A percentile compares a stretch with the other conserved stretches of the same genome.
Evolutionary conservation across 2,888 invertebrate genomes (phyloP).

Genomic region (Bursaphelenchus okinawaensis): DNA sequence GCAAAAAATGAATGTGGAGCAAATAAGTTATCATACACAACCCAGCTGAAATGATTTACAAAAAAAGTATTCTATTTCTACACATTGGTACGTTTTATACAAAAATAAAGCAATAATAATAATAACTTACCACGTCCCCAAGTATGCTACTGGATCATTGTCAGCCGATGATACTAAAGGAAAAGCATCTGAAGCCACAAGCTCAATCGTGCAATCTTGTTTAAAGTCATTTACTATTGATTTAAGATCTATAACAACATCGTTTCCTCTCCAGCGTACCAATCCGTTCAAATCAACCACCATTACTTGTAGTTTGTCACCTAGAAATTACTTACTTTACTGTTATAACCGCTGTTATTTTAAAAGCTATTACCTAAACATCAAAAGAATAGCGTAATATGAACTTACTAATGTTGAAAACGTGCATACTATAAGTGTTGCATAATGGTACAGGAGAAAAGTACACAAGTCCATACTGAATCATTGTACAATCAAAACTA

Average conservation of each 20-base stretch:
- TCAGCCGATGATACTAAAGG: background rate
- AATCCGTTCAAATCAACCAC: slow-evolving; percentile 25
- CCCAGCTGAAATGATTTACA: slow-evolving; percentile 29
- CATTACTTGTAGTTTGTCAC: slow-evolving; percentile 19
- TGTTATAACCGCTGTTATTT: background rate
- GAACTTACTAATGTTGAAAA: slow-evolving; percentile 19
- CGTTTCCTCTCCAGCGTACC: slow-evolving; percentile 12
- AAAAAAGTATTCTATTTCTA: too few species aligned
- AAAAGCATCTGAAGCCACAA: slow-evolving; percentile 22
- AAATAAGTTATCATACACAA: slow-evolving; percentile 26
- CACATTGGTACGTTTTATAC: slow-evolving; percentile 6
- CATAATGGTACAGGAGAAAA: slow-evolving; percentile 23
- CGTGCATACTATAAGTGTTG: slow-evolving; percentile 28
- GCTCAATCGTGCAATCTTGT: slow-evolving; percentile 20
- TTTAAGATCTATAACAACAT: background rate
- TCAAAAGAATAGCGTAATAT: background rate
- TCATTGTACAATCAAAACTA: background rate
- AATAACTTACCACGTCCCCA: slow-evolving; percentile 27
- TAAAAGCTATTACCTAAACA: background rate
- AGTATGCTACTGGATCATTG: slow-evolving; percentile 15
- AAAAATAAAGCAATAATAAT: background rate
- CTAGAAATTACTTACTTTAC: background rate
- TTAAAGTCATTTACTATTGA: slow-evolving; percentile 7
- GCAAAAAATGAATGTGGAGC: slow-evolving; percentile 26
- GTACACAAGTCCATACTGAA: slow-evolving; percentile 16